Conservation (phyloP, 2,113 vertebrate genomes). For the Sinocyclocheilus maitianheensis region DNA sequence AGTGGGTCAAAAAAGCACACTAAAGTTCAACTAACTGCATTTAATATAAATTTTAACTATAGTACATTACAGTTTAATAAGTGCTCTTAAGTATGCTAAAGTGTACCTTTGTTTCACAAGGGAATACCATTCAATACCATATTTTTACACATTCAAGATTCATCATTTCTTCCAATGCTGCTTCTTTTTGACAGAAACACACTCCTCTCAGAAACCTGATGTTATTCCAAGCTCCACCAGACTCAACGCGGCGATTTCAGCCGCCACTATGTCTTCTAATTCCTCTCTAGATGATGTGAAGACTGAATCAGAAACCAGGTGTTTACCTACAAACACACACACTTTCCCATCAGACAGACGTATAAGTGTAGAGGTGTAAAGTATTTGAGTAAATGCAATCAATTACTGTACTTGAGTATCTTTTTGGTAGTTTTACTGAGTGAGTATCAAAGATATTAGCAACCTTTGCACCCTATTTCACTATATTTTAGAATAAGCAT, state of each 20-base stretch:
- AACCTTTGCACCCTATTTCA: no score
- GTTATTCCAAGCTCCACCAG: slow-evolving; percentile 78
- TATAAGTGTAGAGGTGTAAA: not conserved
- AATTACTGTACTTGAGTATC: no score
- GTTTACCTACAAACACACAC: slow-evolving; percentile 4
- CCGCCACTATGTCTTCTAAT: slow-evolving; percentile 77
- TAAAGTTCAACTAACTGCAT: no score
- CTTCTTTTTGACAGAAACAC: slow-evolving; percentile 71
- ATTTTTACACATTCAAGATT: not conserved
- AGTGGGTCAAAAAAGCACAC: no score
- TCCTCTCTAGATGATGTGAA: slow-evolving; percentile 75
- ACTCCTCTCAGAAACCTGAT: slow-evolving; percentile 78
- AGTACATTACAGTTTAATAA: no score
- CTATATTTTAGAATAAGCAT: no score
- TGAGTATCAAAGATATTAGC: no score
- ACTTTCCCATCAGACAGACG: not conserved
- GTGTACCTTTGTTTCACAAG: not conserved
- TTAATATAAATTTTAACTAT: no score
- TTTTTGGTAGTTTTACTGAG: no score
- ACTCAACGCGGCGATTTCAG: slow-evolving; percentile 77
- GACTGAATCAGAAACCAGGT: slow-evolving; percentile 67
- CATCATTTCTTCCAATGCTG: not conserved
- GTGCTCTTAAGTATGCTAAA: no score
- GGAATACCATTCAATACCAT: not conserved
- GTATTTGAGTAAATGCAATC: no score